phyloP scores from a whole-genome alignment of 2,888 invertebrate species.

The Mactromeris polynyma region DNA sequence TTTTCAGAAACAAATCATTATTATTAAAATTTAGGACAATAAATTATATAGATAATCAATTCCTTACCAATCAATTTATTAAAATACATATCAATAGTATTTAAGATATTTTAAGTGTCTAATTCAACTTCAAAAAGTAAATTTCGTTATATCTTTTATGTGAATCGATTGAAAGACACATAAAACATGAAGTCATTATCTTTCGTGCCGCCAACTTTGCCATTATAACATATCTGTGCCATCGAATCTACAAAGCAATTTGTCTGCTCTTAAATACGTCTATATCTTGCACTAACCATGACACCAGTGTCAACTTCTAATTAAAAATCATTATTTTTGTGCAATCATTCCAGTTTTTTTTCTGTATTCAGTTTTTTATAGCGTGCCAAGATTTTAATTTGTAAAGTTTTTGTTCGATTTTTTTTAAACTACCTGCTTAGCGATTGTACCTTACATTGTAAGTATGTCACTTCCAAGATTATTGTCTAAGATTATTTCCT shows the following conservation, averaged over 20 bases:
- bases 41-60: neutral
- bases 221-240: constrained; percentile 4
- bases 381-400: neutral
- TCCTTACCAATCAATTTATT: neutral
- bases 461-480: neutral
- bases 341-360: neutral
- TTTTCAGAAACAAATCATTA: neutral
- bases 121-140: neutral
- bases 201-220: constrained; percentile 11
- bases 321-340: neutral
- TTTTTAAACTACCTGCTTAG: neutral
- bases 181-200: constrained; percentile 7
- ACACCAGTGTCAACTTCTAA: constrained; percentile 9
- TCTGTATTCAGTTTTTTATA: neutral
- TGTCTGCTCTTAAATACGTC: constrained; percentile 1
- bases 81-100: neutral
- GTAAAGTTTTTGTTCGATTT: neutral
- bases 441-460: neutral
- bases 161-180: neutral
- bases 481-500: neutral
- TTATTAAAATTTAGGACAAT: neutral
- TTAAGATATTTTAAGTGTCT: neutral
- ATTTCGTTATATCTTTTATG: neutral
- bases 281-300: neutral
- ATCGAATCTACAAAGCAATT: constrained; percentile 17